Conservation (phyloP, 1,140 invertebrate genomes). For the Macrobrachium rosenbergii region DNA sequence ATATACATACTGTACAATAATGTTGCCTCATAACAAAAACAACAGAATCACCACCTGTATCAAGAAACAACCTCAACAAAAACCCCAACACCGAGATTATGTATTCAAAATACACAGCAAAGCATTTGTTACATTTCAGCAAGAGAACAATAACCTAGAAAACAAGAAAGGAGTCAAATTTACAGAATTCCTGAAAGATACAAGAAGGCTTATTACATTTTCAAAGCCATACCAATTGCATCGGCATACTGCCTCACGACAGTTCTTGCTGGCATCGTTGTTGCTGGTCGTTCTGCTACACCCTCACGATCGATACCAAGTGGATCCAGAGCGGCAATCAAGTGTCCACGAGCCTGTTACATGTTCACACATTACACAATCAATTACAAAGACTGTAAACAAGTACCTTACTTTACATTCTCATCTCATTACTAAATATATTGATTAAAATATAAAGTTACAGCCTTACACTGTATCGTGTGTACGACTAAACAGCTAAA, state of each 20-base stretch:
- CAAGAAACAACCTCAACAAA: too few relatives aligned
- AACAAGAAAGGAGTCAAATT: slow-evolving; percentile 29
- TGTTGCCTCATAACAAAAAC: too few relatives aligned
- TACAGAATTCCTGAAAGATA: background rate
- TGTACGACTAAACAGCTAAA: too few relatives aligned
- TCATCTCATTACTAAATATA: slow-evolving; percentile 4
- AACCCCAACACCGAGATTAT: too few relatives aligned
- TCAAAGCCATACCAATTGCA: slow-evolving; percentile 58
- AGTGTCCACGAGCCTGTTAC: slow-evolving; percentile 84
- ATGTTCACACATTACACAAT: slow-evolving; percentile 20
- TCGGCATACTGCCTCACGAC: slow-evolving; percentile 62
- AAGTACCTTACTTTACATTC: background rate
- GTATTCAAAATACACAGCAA: too few relatives aligned
- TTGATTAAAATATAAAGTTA: background rate
- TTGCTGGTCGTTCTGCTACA: slow-evolving; percentile 48
- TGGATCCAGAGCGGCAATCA: slow-evolving; percentile 97
- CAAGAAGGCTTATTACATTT: background rate
- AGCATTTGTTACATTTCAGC: too few relatives aligned
- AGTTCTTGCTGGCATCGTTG: slow-evolving; percentile 55
- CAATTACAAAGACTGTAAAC: slow-evolving; percentile 28
- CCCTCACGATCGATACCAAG: slow-evolving; percentile 83
- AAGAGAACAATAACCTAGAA: background rate
- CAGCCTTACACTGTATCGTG: too few relatives aligned
- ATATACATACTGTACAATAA: too few relatives aligned
- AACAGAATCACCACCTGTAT: too few relatives aligned